A percentile compares a stretch with the other conserved stretches of the same genome.
phyloP scores from a whole-genome alignment of 2,113 vertebrate species.

The Lynx canadensis region DNA sequence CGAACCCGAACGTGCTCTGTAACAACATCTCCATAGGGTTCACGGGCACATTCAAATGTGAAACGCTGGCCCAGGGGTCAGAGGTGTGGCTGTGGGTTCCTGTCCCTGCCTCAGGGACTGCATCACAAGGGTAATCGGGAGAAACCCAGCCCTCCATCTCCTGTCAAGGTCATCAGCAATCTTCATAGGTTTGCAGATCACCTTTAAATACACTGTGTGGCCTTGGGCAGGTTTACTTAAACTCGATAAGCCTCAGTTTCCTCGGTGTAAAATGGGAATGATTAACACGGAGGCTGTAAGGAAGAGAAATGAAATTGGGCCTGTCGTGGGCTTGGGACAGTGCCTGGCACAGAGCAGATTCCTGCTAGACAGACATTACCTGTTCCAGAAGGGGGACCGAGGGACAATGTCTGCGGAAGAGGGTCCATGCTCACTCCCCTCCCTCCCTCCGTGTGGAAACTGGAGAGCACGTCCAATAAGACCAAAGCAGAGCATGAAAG shows the following conservation, averaged over 20 bases:
- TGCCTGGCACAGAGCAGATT: background rate
- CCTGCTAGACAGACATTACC: background rate
- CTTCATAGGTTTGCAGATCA: background rate
- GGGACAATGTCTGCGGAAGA: background rate
- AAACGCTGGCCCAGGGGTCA: background rate
- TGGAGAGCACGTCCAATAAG: background rate
- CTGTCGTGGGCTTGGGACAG: background rate
- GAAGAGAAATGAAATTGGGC: background rate
- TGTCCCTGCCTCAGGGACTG: no score
- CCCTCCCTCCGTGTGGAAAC: background rate
- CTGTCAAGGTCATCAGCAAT: no score
- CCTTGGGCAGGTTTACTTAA: background rate
- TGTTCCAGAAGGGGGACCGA: background rate
- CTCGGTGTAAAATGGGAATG: background rate
- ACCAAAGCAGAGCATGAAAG: background rate
- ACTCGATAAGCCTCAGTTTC: background rate
- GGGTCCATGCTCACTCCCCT: background rate
- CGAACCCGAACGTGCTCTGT: background rate
- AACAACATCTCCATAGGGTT: background rate
- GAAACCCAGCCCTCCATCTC: background rate
- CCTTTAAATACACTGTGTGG: background rate
- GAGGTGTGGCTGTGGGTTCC: accelerated
- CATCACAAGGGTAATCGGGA: background rate
- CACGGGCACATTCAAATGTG: background rate
- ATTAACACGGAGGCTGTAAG: background rate